phyloP scores from a whole-genome alignment of 1,140 invertebrate species.

The Lerema accius region DNA sequence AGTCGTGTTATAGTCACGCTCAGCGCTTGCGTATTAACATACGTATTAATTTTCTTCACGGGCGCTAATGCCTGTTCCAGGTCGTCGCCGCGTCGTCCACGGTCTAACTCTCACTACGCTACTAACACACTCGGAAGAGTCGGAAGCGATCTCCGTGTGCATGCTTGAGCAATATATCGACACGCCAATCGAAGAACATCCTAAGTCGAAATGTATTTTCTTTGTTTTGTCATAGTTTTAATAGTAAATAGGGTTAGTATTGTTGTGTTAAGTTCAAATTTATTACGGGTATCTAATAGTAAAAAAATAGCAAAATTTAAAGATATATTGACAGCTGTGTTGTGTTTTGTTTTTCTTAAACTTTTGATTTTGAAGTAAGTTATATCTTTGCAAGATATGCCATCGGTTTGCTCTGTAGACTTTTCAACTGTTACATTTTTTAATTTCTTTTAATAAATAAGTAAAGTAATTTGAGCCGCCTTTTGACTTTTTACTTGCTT shows the following conservation, averaged over 20 bases:
- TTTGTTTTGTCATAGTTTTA: neutral
- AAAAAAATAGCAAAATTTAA: too few species aligned
- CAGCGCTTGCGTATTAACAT: constrained; percentile 24
- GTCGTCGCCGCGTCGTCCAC: constrained; percentile 56
- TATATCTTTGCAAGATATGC: too few species aligned
- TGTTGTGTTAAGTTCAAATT: too few species aligned
- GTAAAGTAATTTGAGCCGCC: too few species aligned
- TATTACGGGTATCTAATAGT: too few species aligned
- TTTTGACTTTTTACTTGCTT: too few species aligned
- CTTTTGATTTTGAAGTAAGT: too few species aligned
- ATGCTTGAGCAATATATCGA: constrained; percentile 23
- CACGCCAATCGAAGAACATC: constrained; percentile 1
- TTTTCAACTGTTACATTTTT: too few species aligned
- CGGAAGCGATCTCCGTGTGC: constrained; percentile 52
- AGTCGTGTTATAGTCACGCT: constrained; percentile 27
- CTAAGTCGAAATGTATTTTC: neutral
- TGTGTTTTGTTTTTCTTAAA: too few species aligned
- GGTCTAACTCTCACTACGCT: constrained; percentile 69
- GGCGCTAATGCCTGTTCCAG: constrained; percentile 57
- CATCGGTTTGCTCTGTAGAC: too few species aligned
- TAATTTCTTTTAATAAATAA: too few species aligned
- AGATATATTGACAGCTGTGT: too few species aligned
- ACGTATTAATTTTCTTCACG: constrained; percentile 56
- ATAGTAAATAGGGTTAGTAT: neutral
- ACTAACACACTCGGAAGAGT: constrained; percentile 57